Conservation (phyloP, 2,888 invertebrate genomes). For the Philonicus albiceps region DNA sequence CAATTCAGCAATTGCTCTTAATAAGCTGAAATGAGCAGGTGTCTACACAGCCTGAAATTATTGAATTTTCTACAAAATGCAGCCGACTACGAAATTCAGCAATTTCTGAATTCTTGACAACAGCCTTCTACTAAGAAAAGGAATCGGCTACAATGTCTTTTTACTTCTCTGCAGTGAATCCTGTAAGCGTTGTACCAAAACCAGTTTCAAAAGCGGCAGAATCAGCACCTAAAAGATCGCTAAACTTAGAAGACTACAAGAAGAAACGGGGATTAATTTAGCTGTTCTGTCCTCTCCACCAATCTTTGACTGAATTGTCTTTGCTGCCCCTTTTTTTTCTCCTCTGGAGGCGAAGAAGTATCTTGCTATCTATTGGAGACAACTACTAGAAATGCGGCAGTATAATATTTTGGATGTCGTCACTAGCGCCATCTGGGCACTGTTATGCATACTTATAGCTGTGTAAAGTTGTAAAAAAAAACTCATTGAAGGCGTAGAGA, state of each 20-base stretch:
- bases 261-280: constrained; percentile 90
- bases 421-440: background rate
- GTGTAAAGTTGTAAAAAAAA: constrained; percentile 11
- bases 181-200: constrained; percentile 77
- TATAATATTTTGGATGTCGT: background rate
- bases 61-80: background rate
- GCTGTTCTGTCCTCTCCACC: constrained; percentile 31
- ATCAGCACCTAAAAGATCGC: constrained; percentile 81
- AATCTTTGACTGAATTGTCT: background rate
- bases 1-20: background rate
- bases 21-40: background rate
- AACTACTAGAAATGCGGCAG: background rate
- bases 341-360: background rate
- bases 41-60: background rate
- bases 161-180: constrained; percentile 68
- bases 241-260: constrained; percentile 92
- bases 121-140: background rate
- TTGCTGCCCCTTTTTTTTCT: background rate
- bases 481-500: background rate
- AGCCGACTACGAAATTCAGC: background rate
- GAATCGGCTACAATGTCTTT: background rate
- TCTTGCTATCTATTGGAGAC: background rate
- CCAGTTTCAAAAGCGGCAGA: constrained; percentile 77
- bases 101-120: background rate
- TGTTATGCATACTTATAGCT: background rate